Evolutionary conservation across 2,797 vertebrate genomes (phyloP).

Genomic region (Microchirus variegatus): DNA sequence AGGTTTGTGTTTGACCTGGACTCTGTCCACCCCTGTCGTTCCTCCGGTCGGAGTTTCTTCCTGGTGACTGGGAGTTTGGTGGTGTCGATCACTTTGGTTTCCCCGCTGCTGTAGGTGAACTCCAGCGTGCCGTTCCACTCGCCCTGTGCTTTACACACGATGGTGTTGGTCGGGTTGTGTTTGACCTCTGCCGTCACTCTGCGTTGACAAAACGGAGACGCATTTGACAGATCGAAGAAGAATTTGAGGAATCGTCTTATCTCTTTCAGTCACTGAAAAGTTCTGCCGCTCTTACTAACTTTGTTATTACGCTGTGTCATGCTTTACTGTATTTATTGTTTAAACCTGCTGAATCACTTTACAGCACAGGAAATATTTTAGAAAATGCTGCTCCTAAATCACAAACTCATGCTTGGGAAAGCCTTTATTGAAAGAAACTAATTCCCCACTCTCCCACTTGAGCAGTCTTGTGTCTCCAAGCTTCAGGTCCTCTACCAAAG

Average conservation of each 20-base stretch:
- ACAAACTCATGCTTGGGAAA: no score
- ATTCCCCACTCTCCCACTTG: no score
- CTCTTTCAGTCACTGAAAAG: neutral
- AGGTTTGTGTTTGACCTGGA: constrained; percentile 81
- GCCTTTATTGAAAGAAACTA: no score
- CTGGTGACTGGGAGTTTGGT: constrained; percentile 85
- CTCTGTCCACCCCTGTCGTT: constrained; percentile 88
- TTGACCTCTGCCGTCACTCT: constrained; percentile 96
- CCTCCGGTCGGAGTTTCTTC: constrained; percentile 88
- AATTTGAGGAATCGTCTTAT: no score
- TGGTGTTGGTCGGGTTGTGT: constrained; percentile 89
- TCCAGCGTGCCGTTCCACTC: constrained; percentile 95
- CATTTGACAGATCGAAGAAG: no score
- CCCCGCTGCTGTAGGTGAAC: constrained; percentile 92
- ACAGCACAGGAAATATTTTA: no score
- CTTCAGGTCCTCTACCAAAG: no score
- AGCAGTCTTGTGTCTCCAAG: no score
- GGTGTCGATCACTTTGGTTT: constrained; percentile 93
- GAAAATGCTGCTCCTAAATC: no score
- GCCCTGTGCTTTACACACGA: constrained; percentile 95
- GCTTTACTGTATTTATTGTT: neutral
- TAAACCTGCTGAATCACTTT: no score
- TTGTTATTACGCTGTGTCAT: no score
- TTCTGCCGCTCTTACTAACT: neutral
- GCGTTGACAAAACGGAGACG: neutral